These are phyloP conservation scores for Gonocerus acuteangulatus DNA, from an alignment of 2,888 invertebrate species.

Conservation along the genomic window DNA sequence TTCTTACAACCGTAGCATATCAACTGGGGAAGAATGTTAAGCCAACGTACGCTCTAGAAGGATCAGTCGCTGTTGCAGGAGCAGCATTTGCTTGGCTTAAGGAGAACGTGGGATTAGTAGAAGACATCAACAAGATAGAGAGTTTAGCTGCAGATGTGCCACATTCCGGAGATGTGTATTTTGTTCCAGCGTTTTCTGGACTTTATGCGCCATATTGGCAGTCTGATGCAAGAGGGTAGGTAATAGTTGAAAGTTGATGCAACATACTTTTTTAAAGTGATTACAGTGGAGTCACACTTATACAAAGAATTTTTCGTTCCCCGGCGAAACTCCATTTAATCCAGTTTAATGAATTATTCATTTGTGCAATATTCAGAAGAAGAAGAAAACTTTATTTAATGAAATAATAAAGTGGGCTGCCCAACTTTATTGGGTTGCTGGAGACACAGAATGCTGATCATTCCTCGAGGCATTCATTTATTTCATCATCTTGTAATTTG, in stretches of 20 bases:
- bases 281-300: background rate
- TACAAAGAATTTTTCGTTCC: no score
- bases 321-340: no score
- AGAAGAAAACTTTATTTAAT: no score
- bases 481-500: no score
- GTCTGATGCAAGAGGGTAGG: conserved; percentile 73
- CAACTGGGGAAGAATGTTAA: conserved; percentile 70
- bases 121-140: conserved; percentile 59
- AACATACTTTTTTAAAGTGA: background rate
- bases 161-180: conserved; percentile 72
- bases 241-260: background rate
- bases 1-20: conserved; percentile 86
- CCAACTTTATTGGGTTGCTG: no score
- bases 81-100: conserved; percentile 84
- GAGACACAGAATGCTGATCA: no score
- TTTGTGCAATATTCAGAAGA: no score
- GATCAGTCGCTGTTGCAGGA: conserved; percentile 81
- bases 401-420: no score
- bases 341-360: no score
- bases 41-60: conserved; percentile 82
- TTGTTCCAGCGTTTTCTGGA: conserved; percentile 96
- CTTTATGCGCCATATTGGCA: conserved; percentile 95
- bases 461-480: no score
- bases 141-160: conserved; percentile 54
- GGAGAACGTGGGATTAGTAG: conserved; percentile 72